Percentiles rank a stretch among this genome's conserved stretches.
phyloP scores from a whole-genome alignment of 2,797 vertebrate genomes.

The Sebastes iracundus region DNA sequence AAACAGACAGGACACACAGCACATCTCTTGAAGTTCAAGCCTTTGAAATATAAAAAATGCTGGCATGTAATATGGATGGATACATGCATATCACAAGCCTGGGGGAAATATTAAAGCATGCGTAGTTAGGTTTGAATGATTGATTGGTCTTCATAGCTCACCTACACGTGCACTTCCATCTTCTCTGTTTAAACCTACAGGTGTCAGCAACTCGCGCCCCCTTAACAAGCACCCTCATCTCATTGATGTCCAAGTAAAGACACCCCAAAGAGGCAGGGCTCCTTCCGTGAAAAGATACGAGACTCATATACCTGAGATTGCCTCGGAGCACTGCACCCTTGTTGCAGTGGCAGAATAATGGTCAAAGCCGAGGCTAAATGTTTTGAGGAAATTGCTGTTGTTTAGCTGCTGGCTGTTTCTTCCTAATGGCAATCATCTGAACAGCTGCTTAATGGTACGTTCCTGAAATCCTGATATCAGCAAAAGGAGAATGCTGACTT shows the following conservation, averaged over 20 bases:
- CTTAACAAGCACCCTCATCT: conserved; percentile 15
- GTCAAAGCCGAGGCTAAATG: conserved; percentile 38
- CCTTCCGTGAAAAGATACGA: conserved; percentile 2
- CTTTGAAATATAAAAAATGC: conserved; percentile 27
- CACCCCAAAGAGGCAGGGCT: background rate
- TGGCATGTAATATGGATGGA: background rate
- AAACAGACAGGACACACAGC: conserved; percentile 34
- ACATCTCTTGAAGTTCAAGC: conserved; percentile 17
- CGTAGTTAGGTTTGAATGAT: background rate
- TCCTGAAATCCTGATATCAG: conserved; percentile 52
- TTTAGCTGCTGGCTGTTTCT: conserved; percentile 45
- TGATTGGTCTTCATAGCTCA: conserved; percentile 2
- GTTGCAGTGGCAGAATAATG: conserved; percentile 38
- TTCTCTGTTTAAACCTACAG: conserved; percentile 3
- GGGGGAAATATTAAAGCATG: background rate
- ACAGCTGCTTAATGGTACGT: conserved; percentile 53
- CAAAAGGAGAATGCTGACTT: conserved; percentile 51
- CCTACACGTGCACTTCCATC: background rate
- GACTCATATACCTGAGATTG: background rate
- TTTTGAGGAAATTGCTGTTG: conserved; percentile 35
- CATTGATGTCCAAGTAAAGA: background rate
- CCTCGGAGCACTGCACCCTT: conserved; percentile 6
- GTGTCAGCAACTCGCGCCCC: conserved; percentile 12
- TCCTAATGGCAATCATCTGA: conserved; percentile 45
- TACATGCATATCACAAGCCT: background rate